These are phyloP conservation scores for Allobates femoralis DNA, from an alignment of 2,797 vertebrate genomes.

Conservation along the genomic window DNA sequence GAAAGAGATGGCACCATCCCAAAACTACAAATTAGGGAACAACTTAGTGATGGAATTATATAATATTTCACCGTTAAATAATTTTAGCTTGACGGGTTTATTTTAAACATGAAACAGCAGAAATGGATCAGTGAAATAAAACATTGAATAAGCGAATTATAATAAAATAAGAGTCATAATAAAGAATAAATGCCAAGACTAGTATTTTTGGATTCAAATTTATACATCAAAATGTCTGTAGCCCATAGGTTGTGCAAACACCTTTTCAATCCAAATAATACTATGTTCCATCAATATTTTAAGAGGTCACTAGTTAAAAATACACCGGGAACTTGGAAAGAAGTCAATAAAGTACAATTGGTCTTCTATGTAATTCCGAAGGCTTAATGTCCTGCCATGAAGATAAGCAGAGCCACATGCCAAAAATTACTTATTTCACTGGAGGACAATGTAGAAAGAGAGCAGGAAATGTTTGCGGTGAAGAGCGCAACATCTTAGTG, in stretches of 20 bases:
- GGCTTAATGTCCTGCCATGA: slow-evolving; percentile 55
- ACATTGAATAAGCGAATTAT: neutral
- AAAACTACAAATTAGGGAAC: slow-evolving; percentile 12
- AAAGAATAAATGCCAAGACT: slow-evolving; percentile 25
- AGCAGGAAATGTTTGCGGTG: slow-evolving; percentile 19
- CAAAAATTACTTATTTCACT: slow-evolving; percentile 57
- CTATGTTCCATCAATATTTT: slow-evolving; percentile 55
- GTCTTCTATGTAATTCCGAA: slow-evolving; percentile 51
- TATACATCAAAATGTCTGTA: slow-evolving; percentile 28
- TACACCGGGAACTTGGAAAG: slow-evolving; percentile 54
- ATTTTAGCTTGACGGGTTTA: neutral
- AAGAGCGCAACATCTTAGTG: neutral
- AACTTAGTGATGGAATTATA: neutral
- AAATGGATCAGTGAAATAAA: neutral
- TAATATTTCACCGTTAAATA: neutral
- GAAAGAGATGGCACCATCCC: neutral
- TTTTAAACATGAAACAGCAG: neutral
- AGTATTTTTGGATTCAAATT: slow-evolving; percentile 53
- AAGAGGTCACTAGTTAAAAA: slow-evolving; percentile 62
- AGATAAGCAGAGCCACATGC: slow-evolving; percentile 60
- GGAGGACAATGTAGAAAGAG: slow-evolving; percentile 37
- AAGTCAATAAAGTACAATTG: slow-evolving; percentile 61
- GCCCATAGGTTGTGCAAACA: slow-evolving; percentile 32
- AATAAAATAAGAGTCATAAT: slow-evolving; percentile 1
- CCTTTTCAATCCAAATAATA: slow-evolving; percentile 31